These are phyloP conservation scores for Ormyrus rosae DNA, from an alignment of 2,888 invertebrate species.

Conservation along the genomic window DNA sequence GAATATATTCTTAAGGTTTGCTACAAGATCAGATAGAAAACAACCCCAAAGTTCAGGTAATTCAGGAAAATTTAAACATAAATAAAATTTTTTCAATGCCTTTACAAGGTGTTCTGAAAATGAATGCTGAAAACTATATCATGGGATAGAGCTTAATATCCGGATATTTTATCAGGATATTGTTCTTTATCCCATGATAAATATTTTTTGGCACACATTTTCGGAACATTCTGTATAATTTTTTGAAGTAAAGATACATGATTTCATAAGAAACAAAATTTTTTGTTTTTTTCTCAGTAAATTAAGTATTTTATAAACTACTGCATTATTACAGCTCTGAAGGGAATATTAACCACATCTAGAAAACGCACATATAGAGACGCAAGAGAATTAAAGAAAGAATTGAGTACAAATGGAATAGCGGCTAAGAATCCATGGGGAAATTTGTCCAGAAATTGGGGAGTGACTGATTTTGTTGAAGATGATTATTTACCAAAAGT, in stretches of 20 bases:
- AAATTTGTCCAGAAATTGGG: slow-evolving; percentile 83
- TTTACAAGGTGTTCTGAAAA: too few relatives aligned
- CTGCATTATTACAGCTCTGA: slow-evolving; percentile 67
- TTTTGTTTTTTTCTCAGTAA: background rate
- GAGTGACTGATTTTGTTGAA: slow-evolving; percentile 81
- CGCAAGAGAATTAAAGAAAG: slow-evolving; percentile 56
- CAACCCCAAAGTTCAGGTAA: slow-evolving; percentile 70
- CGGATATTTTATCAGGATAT: too few relatives aligned
- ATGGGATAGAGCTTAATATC: too few relatives aligned
- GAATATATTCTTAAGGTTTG: slow-evolving; percentile 85
- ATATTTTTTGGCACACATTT: too few relatives aligned
- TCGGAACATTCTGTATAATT: too few relatives aligned
- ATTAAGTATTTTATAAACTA: slow-evolving; percentile 8
- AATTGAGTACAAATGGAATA: slow-evolving; percentile 53
- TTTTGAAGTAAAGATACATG: background rate
- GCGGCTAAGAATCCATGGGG: slow-evolving; percentile 84
- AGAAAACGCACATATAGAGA: slow-evolving; percentile 73
- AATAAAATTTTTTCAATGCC: too few relatives aligned
- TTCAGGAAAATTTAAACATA: too few relatives aligned
- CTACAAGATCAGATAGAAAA: slow-evolving; percentile 85
- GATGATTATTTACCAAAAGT: slow-evolving; percentile 63
- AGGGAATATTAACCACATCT: slow-evolving; percentile 76
- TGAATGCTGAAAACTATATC: too few relatives aligned
- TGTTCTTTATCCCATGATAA: too few relatives aligned
- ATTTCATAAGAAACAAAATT: background rate